Evolutionary conservation across 2,113 vertebrate genomes (phyloP).

Genomic region (Prinia subflava): DNA sequence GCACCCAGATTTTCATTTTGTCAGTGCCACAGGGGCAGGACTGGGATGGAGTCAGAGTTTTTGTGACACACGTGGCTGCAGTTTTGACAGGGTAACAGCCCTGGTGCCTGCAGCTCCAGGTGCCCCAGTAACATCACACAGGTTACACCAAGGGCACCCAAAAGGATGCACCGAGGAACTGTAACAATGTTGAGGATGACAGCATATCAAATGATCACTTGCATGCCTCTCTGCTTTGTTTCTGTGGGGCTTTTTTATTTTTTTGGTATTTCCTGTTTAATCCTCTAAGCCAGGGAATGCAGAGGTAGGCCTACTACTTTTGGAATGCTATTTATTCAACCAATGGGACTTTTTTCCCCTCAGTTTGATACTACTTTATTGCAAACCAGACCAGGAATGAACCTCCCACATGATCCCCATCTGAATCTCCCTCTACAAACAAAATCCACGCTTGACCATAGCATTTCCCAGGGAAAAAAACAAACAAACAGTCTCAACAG

Average conservation of each 20-base stretch:
- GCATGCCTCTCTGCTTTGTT: background rate
- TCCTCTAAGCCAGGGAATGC: constrained; percentile 18
- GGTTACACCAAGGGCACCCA: background rate
- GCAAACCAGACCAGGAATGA: background rate
- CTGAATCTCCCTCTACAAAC: background rate
- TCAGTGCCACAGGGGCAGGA: background rate
- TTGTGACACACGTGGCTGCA: background rate
- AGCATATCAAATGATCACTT: background rate
- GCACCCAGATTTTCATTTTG: background rate
- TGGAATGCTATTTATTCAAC: constrained; percentile 16
- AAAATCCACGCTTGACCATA: background rate
- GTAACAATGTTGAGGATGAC: background rate
- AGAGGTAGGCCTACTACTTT: constrained; percentile 27
- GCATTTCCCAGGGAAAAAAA: background rate
- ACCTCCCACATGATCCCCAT: background rate
- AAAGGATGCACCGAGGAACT: background rate
- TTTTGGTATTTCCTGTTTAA: constrained; percentile 62
- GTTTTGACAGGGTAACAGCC: background rate
- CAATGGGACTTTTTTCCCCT: background rate
- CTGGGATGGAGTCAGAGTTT: background rate
- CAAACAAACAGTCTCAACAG: background rate
- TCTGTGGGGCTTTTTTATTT: background rate
- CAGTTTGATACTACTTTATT: constrained; percentile 28
- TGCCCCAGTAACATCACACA: background rate
- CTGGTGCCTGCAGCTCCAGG: background rate